A percentile compares a stretch with the other conserved stretches of the same genome.
These are phyloP conservation scores for Beris chalybata DNA, from an alignment of 2,888 invertebrate genomes.

Conservation along the genomic window DNA sequence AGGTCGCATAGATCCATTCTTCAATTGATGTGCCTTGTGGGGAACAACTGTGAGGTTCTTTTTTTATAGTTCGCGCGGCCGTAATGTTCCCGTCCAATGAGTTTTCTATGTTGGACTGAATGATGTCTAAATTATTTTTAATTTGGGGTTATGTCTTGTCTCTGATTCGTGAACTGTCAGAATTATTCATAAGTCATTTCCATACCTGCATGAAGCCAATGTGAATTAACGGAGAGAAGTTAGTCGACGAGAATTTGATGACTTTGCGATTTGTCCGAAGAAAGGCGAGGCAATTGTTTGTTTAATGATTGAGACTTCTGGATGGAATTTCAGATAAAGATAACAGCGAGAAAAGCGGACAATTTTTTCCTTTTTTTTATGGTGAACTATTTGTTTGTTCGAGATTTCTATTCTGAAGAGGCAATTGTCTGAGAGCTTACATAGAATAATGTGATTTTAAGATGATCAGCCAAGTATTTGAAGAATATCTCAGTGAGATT, in stretches of 20 bases:
- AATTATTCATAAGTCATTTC: slow-evolving; percentile 40
- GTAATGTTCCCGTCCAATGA: slow-evolving; percentile 26
- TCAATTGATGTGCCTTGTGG: slow-evolving; percentile 25
- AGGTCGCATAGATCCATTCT: slow-evolving; percentile 9
- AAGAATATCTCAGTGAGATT: no score
- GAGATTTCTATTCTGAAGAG: neutral
- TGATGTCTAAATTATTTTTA: slow-evolving; percentile 40
- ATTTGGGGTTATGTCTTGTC: slow-evolving; percentile 38
- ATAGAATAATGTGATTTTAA: no score
- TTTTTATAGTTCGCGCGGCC: slow-evolving; percentile 3
- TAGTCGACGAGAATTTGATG: slow-evolving; percentile 28
- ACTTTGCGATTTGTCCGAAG: slow-evolving; percentile 29
- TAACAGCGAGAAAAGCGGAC: slow-evolving; percentile 25
- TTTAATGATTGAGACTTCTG: slow-evolving; percentile 34
- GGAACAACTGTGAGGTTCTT: slow-evolving; percentile 13
- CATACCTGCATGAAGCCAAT: slow-evolving; percentile 37
- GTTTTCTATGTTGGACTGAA: slow-evolving; percentile 26
- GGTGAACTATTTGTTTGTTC: slow-evolving; percentile 19
- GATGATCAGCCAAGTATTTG: neutral
- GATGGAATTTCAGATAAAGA: slow-evolving; percentile 27
- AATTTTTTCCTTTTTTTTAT: no score
- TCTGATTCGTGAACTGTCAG: slow-evolving; percentile 37
- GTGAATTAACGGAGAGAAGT: slow-evolving; percentile 28
- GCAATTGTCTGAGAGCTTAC: neutral
- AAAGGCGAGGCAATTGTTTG: slow-evolving; percentile 36